Percentiles rank a stretch among this genome's conserved stretches.
Conservation (phyloP, 2,113 vertebrate species). For the Halcyon senegalensis region DNA sequence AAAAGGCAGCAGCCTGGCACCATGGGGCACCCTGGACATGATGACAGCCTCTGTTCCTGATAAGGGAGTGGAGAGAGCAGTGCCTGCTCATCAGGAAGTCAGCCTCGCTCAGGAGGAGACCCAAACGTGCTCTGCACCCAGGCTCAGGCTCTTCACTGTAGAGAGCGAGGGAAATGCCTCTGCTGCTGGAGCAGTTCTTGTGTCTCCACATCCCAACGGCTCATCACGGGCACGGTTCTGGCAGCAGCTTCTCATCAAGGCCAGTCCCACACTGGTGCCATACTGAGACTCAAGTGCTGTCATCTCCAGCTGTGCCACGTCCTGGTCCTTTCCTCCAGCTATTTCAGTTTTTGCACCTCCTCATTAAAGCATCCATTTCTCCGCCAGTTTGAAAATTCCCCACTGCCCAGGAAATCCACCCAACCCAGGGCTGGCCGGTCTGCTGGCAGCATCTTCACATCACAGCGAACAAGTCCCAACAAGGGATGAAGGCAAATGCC, state of each 20-base stretch:
- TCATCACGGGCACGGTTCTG: accelerated
- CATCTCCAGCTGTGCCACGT: not conserved
- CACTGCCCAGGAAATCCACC: not conserved
- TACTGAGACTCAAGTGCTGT: not conserved
- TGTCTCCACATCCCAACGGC: not conserved
- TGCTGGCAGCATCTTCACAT: not conserved
- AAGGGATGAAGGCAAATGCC: accelerated
- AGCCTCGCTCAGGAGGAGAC: not conserved
- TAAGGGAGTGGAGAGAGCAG: not conserved
- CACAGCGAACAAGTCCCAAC: not conserved
- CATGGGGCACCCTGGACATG: accelerated
- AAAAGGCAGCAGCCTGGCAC: not conserved
- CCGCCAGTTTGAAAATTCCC: not conserved
- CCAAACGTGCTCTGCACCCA: not conserved
- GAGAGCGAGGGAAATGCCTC: not conserved
- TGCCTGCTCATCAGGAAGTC: accelerated
- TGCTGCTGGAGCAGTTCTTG: accelerated
- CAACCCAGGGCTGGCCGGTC: accelerated
- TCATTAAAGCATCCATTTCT: not conserved
- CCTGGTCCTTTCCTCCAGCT: not conserved
- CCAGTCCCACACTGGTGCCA: not conserved
- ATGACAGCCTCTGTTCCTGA: not conserved
- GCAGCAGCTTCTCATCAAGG: not conserved
- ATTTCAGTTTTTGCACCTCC: not conserved
- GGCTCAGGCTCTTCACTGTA: not conserved